phyloP scores from a whole-genome alignment of 2,797 vertebrate species.

The Momotus momota region DNA sequence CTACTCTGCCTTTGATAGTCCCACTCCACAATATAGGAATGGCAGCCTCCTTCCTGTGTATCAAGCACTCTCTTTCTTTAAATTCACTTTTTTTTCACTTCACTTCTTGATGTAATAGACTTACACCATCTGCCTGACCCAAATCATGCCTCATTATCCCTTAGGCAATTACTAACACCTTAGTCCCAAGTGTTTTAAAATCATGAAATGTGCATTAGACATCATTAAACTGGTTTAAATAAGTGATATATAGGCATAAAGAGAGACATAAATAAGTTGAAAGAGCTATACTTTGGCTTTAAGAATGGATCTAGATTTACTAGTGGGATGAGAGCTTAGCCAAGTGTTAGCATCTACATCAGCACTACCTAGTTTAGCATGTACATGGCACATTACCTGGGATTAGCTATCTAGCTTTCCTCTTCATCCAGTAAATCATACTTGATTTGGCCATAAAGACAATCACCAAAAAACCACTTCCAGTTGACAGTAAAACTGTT shows the following conservation, averaged over 20 bases:
- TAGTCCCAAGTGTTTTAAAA: background rate
- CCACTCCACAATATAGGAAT: background rate
- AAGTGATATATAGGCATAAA: background rate
- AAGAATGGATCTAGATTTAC: background rate
- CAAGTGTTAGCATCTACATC: background rate
- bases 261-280: background rate
- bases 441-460: background rate
- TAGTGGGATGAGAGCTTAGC: background rate
- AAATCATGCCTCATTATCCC: background rate
- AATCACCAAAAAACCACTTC: background rate
- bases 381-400: background rate
- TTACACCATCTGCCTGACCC: background rate
- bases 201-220: background rate
- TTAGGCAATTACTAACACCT: background rate
- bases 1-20: constrained; percentile 27
- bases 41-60: constrained; percentile 1
- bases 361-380: background rate
- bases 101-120: background rate
- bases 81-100: constrained; percentile 8
- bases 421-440: background rate
- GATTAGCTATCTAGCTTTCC: background rate
- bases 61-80: constrained; percentile 15
- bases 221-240: background rate
- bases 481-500: background rate
- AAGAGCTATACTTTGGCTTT: background rate